Base-by-base conservation (phyloP, 2,113 vertebrate species). In the Semnornis frantzii region DNA sequence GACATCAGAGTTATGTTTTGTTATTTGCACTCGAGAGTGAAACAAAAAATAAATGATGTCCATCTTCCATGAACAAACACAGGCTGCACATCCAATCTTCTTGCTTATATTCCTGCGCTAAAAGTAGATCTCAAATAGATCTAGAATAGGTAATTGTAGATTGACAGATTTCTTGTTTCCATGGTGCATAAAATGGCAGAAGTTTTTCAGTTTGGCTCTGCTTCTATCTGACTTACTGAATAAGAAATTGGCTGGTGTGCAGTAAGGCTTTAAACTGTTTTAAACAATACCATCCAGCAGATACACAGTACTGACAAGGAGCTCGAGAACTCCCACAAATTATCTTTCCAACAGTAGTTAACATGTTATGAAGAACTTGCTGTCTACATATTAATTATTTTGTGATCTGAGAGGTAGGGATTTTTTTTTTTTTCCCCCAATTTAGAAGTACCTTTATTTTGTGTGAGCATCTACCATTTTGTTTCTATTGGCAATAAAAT, bases 361-460 rank as follows among this genome's bases (percentile, higher is more conserved):
- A 79, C 27, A 6, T 91, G n/a, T 68, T 94, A 87, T 94, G 95
- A 96, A 95, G 91, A 96, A 96, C 94, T 97, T 94, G 74, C 52
- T 93, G 73, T 95, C 93, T 96, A 71, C 62, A 73, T 71, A 80
- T 80, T 97, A 84, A 94, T 97, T 96, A 78, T 88, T 89, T 87
- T 94, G 85, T 95, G 72, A 95, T 90, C 52, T 80, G 64, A 85
- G 44, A 19, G 3, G 11, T 1, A 78, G 39, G 27, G 24, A 52
- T 12, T 50, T 77, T 92, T 84, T 73, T 86, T 80, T 92, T 89
- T 80, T 92, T 46, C 12, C 37, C 37, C 11, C 64, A 68, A 19
- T 82, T 85, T 85, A 89, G 21, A 71, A 92, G 68, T 89, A 85
- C 58, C 79, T 92, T 90, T 87, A 27, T 93, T 92, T 89, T 89